phyloP scores from a whole-genome alignment of 2,113 vertebrate species.

The Osmerus eperlanus region DNA sequence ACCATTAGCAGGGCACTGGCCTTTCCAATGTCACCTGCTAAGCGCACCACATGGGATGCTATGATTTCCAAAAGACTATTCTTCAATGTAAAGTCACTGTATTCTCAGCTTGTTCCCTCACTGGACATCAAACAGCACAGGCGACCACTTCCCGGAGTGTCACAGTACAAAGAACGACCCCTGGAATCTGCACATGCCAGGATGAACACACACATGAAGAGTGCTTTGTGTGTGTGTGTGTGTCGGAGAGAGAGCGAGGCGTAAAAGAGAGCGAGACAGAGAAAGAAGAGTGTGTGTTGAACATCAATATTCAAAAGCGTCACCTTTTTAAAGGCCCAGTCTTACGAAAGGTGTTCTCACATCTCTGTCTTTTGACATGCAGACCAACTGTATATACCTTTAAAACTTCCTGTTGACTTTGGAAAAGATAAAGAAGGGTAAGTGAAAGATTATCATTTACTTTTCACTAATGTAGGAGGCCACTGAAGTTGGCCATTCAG shows the following conservation, averaged over 20 bases:
- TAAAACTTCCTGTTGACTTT: neutral
- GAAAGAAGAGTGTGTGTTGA: neutral
- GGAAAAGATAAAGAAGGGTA: neutral
- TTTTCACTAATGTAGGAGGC: too few relatives aligned
- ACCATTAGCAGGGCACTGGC: conserved; percentile 59
- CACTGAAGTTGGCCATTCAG: too few relatives aligned
- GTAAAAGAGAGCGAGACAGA: conserved; percentile 6
- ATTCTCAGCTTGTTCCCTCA: conserved; percentile 75
- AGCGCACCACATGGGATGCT: conserved; percentile 60
- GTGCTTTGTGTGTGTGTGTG: neutral
- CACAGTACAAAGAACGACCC: conserved; percentile 38
- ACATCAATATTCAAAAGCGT: too few relatives aligned
- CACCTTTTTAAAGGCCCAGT: too few relatives aligned
- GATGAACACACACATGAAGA: neutral
- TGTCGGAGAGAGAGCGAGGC: conserved; percentile 11
- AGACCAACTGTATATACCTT: neutral
- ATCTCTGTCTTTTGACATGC: too few relatives aligned
- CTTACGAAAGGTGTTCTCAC: too few relatives aligned
- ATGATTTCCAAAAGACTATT: conserved; percentile 66
- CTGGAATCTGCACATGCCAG: conserved; percentile 33
- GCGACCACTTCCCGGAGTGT: conserved; percentile 62
- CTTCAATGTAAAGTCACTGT: conserved; percentile 71
- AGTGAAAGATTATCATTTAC: neutral
- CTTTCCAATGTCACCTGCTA: conserved; percentile 59
- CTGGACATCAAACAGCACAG: conserved; percentile 68